A percentile compares a stretch with the other conserved stretches of the same genome.
These are phyloP conservation scores for Branchipolynoe longqiensis DNA, from an alignment of 2,888 invertebrate genomes.

Conservation along the genomic window DNA sequence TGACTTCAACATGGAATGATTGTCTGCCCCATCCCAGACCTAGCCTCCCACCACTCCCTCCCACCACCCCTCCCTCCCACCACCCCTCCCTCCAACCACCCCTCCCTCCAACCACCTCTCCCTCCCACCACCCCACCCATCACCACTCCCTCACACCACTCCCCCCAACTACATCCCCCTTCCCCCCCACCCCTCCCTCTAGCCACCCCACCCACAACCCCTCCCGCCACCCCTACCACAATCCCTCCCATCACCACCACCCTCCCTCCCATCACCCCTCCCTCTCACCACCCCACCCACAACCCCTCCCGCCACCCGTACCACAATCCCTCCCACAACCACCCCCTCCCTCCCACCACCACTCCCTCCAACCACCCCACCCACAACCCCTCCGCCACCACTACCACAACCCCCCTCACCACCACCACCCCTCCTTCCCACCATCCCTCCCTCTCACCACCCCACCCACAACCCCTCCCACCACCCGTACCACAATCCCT, in stretches of 20 bases:
- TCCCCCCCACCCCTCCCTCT: not conserved
- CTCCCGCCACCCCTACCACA: not conserved
- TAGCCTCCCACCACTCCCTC: not conserved
- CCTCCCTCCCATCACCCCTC: not conserved
- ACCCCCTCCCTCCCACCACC: too few relatives aligned
- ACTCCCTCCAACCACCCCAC: too few relatives aligned
- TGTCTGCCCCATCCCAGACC: not conserved
- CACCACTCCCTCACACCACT: not conserved
- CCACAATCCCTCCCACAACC: too few relatives aligned
- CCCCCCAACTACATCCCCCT: not conserved
- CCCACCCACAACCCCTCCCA: too few relatives aligned
- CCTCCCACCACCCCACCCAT: not conserved
- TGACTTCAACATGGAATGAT: too few relatives aligned
- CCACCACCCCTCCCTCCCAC: not conserved
- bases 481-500: too few relatives aligned
- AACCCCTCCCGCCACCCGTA: too few relatives aligned
- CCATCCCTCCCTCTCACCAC: too few relatives aligned
- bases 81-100: not conserved
- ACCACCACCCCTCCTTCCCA: too few relatives aligned
- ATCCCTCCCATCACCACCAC: not conserved
- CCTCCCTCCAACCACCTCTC: not conserved
- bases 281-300: too few relatives aligned
- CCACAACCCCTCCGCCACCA: too few relatives aligned
- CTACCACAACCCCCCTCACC: too few relatives aligned
- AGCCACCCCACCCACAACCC: not conserved